Conservation (phyloP, 2,888 invertebrate genomes). For the Craniophora ligustri region DNA sequence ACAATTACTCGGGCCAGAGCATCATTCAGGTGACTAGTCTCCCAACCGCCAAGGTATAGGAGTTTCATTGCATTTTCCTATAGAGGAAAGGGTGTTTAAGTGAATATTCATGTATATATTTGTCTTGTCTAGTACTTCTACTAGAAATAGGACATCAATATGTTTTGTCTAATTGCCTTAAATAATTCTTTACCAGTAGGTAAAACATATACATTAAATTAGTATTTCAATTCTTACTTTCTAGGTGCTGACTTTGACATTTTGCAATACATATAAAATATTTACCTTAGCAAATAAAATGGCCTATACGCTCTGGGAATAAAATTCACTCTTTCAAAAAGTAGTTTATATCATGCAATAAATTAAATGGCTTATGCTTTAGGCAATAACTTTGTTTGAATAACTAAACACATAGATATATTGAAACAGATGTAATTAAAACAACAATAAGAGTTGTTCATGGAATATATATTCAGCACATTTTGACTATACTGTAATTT, state of each 20-base stretch:
- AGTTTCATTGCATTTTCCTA: slow-evolving; percentile 96
- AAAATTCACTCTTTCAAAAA: no score
- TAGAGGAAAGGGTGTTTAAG: slow-evolving; percentile 24
- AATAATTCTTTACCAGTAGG: no score
- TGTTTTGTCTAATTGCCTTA: no score
- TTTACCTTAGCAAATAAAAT: no score
- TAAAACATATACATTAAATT: no score
- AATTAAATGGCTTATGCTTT: neutral
- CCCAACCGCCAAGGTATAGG: slow-evolving; percentile 92
- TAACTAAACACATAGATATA: neutral
- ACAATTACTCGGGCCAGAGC: slow-evolving; percentile 97
- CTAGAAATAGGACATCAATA: no score
- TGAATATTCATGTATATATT: no score
- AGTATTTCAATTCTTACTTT: no score
- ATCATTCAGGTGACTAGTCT: slow-evolving; percentile 94
- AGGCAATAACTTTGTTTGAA: neutral
- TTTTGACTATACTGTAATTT: neutral
- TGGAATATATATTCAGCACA: neutral
- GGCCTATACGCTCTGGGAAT: no score
- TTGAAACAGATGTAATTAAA: neutral
- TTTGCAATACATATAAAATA: no score
- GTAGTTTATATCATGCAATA: neutral
- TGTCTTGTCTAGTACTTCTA: no score
- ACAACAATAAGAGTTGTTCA: neutral
- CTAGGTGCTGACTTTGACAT: no score